Conservation (phyloP, 2,888 invertebrate species). For the Glaucopsyche alexis region DNA sequence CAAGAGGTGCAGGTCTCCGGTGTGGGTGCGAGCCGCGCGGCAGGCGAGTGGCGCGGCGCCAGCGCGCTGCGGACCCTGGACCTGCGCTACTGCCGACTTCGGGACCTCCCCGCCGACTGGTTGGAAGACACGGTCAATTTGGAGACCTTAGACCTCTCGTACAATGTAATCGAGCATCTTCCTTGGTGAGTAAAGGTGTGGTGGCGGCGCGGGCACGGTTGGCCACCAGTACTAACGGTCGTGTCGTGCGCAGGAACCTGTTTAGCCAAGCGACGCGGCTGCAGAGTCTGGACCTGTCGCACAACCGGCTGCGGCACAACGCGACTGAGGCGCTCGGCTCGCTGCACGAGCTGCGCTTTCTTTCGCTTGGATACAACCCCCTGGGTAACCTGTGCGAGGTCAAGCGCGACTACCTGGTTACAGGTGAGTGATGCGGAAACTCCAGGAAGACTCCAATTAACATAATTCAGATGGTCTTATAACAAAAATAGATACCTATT, state of each 20-base stretch:
- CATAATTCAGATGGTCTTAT: too few relatives aligned
- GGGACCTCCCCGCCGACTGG: conserved; percentile 8
- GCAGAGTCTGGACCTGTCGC: conserved; percentile 32
- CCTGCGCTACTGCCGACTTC: background rate
- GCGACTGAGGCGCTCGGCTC: conserved; percentile 36
- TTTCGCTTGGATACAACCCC: conserved; percentile 42
- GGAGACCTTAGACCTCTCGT: background rate
- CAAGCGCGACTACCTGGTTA: conserved; percentile 25
- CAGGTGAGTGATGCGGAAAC: conserved; percentile 31
- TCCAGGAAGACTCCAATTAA: too few relatives aligned
- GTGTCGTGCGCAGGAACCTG: conserved; percentile 2
- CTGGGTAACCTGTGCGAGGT: conserved; percentile 43
- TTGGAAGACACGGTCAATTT: background rate
- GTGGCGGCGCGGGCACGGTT: background rate
- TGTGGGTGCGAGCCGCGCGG: background rate
- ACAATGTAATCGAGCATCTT: background rate
- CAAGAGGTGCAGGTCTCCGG: background rate
- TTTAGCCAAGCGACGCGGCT: conserved; percentile 8
- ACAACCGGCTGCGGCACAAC: conserved; percentile 35
- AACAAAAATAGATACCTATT: too few relatives aligned
- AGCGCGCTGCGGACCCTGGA: background rate
- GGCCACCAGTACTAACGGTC: background rate
- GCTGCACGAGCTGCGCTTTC: conserved; percentile 36
- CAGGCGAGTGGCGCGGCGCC: conserved; percentile 20
- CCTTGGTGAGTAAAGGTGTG: background rate